These are phyloP conservation scores for Hephaestus fuliginosus DNA, from an alignment of 2,797 vertebrate genomes.

Conservation along the genomic window DNA sequence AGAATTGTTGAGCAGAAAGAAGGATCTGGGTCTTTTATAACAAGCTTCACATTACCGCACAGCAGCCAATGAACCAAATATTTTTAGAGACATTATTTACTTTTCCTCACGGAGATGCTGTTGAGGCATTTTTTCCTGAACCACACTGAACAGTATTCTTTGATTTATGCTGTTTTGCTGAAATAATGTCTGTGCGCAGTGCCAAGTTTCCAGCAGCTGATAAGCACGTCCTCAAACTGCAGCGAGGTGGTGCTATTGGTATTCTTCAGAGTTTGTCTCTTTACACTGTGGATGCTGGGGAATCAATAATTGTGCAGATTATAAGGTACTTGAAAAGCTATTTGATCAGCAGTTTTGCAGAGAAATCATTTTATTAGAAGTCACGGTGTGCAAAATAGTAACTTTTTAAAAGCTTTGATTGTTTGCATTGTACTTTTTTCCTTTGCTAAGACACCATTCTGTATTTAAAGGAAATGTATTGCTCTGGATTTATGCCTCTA, in stretches of 20 bases:
- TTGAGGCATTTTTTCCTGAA: slow-evolving; percentile 15
- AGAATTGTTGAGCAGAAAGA: background rate
- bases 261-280: slow-evolving; percentile 1
- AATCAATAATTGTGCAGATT: background rate
- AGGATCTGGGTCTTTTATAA: background rate
- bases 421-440: background rate
- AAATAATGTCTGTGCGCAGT: slow-evolving; percentile 29
- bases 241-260: slow-evolving; percentile 47
- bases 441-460: background rate
- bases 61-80: background rate
- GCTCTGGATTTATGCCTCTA: background rate
- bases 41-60: background rate
- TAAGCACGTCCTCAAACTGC: slow-evolving; percentile 11
- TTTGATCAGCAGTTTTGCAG: background rate
- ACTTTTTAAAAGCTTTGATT: background rate
- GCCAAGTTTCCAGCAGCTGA: slow-evolving; percentile 51
- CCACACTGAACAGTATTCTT: slow-evolving; percentile 15
- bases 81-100: slow-evolving; percentile 9
- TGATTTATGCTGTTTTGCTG: slow-evolving; percentile 31
- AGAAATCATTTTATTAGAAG: background rate
- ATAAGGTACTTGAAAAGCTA: background rate
- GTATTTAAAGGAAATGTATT: background rate
- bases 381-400: too few relatives aligned
- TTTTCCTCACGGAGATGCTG: slow-evolving; percentile 19
- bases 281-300: background rate